Evolutionary conservation across 2,113 vertebrate species (phyloP), one percentile per base, ranked within the genome.

Genomic region (Cheirogaleus medius): DNA sequence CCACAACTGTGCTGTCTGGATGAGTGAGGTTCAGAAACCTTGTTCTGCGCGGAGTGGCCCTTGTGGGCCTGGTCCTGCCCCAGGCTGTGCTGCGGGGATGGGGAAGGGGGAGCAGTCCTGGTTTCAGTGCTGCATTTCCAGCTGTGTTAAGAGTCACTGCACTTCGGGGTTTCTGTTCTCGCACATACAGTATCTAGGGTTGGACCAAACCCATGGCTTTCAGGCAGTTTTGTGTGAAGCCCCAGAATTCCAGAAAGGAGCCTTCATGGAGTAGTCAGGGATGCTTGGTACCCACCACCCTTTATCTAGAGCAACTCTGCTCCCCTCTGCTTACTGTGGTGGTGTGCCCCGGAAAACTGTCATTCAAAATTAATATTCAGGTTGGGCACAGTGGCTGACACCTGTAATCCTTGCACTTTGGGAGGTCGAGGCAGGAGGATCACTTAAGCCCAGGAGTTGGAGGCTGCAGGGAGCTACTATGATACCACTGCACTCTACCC

Each of bases 181-280:
- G 84, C 54, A 39, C 25, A 47, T 6, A 10, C 37, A 34, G 29
- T 73, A 12, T n/a, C n/a, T 17, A 83, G 20, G 76, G 27, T 37
- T 83, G n/a, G 87, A 58, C 80, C 76, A 42, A 76, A 54, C n/a
- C 20, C 42, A 18, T 23, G 39, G 56, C 49, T 87, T 87, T 63
- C 8, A 80, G 68, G 5, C 21, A 69, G 20, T 49, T 69, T n/a
- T 42, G 25, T 81, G 52, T 80, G 58, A 91, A 76, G 64, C 52
- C 15, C 39, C 63, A 84, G 73, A 80, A 80, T 90, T 95, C n/a
- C n/a, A 64, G 20, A 80, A 89, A 89, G 87, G 39, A 68, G 18
- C 49, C 23, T 63, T 66, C 23, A 21, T 54, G 77, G 66, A 52
- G 20, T 63, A 39, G 32, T n/a, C 6, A 32, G 71, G 68, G 44